These are phyloP conservation scores for Drosophila nr. perissopoda DNA, from an alignment of 2,888 invertebrate genomes.

Conservation along the genomic window DNA sequence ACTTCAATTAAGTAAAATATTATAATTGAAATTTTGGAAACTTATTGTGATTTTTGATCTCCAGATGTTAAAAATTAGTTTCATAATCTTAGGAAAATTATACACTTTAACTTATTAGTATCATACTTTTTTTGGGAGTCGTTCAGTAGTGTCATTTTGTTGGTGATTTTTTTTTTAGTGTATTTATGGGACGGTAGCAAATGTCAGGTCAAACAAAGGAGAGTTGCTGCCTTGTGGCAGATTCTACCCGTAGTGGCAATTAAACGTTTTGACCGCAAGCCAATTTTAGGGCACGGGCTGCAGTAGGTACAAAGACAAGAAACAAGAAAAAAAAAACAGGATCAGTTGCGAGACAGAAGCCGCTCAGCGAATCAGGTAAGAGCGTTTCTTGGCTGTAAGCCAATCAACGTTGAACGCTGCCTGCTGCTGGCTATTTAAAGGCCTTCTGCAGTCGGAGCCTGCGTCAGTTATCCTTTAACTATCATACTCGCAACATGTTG, in stretches of 20 bases:
- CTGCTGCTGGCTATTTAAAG: slow-evolving; percentile 52
- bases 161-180: background rate
- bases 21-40: background rate
- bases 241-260: slow-evolving; percentile 56
- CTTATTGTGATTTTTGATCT: background rate
- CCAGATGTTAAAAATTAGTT: background rate
- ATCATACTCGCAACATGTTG: slow-evolving; percentile 52
- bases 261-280: slow-evolving; percentile 84
- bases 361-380: slow-evolving; percentile 70
- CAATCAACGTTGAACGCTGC: slow-evolving; percentile 56
- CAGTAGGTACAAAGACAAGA: slow-evolving; percentile 21
- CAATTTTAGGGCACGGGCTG: slow-evolving; percentile 75
- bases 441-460: background rate
- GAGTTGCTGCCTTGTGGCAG: slow-evolving; percentile 2
- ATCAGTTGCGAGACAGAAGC: slow-evolving; percentile 17
- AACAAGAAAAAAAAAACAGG: slow-evolving; percentile 25
- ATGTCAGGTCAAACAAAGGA: slow-evolving; percentile 60
- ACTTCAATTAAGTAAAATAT: background rate
- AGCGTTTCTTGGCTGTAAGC: slow-evolving; percentile 23
- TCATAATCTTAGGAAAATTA: background rate
- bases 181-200: slow-evolving; percentile 42
- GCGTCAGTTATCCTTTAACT: slow-evolving; percentile 66
- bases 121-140: background rate
- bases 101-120: background rate
- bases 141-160: background rate